Evolutionary conservation across 92 coral and sea anemone species (phyloP).

Genomic region (Phenganax marumi): DNA sequence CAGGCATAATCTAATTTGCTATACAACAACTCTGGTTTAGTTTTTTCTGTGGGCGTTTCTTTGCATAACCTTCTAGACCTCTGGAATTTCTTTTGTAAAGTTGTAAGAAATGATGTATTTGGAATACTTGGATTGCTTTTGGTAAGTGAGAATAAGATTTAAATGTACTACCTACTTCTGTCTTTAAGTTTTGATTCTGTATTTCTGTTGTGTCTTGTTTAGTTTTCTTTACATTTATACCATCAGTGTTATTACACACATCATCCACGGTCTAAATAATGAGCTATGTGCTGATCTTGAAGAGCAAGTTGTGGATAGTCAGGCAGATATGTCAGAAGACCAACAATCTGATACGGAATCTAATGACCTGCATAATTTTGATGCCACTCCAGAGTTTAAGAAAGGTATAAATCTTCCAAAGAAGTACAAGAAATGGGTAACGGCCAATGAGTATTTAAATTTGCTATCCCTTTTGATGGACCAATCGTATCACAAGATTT

Average conservation of each 20-base stretch:
- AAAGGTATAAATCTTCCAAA: no score
- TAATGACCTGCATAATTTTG: no score
- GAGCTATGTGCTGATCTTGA: no score
- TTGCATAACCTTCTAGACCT: conserved; percentile 22
- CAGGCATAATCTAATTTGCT: conserved; percentile 39
- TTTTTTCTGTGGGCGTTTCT: conserved; percentile 43
- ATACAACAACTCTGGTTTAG: conserved; percentile 22
- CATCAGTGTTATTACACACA: not conserved
- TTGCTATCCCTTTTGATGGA: no score
- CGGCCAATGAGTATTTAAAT: no score
- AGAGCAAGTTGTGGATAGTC: no score
- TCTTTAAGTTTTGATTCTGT: not conserved
- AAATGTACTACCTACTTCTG: conserved; percentile 25
- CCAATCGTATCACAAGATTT: no score
- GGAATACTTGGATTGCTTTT: conserved; percentile 16
- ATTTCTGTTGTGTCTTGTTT: not conserved
- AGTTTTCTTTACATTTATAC: not conserved
- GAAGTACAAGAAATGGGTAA: no score
- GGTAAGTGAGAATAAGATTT: conserved; percentile 1
- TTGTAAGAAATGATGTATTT: conserved; percentile 24
- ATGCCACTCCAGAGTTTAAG: no score
- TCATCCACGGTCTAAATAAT: no score
- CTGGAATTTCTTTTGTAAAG: conserved; percentile 44
- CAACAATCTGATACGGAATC: no score
- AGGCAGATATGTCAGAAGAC: no score